Base-by-base conservation (phyloP, 37 sponge, comb jelly and placozoan genomes). In the Mnemiopsis leidyi region DNA sequence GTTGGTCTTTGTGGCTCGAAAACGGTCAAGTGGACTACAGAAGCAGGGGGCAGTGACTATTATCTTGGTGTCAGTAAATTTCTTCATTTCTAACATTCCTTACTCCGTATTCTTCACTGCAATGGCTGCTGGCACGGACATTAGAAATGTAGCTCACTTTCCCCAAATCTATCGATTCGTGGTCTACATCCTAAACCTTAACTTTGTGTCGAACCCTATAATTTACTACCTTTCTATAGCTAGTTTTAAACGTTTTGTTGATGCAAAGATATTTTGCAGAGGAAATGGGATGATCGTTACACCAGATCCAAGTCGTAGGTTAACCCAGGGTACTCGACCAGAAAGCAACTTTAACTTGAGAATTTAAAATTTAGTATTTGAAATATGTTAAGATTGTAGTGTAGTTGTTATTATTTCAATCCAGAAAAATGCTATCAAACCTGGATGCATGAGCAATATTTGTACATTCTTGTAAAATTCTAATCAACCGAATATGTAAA, bases 11-110 rank as follows among this genome's bases (percentile, higher is more conserved):
- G 75, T 18, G 2, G 75, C 30, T 2, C 5, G 3, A 25, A 28
- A 29, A 25, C 5, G 30, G 7, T 23, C 75, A 18, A 71, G n/a
- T 5, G 30, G 75, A n/a, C 75, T 71, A n/a, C 75, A 71, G 75
- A 71, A 23, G 30, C 75, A 71, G n/a, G 75, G 75, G 30, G 30
- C 20, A 7, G 30, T 71, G 30, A 71, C 75, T 23, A n/a, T 71
- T 7, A 71, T 71, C 75, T 28, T 71, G n/a, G 75, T 71, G 20
- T 71, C 75, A 23, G 75, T 71, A 13, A 29, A n/a, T 29, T 71
- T 71, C 75, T 71, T 71, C n/a, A 71, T 71, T 28, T n/a, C 75
- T 23, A 71, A 71, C 75, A 71, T 71, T 71, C 75, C 75, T 7
- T 71, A 29, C 75, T 71, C 30, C 3, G 75, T 5, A n/a, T 28